Evolutionary conservation across 2,113 vertebrate genomes (phyloP).

Genomic region (Bagarius yarrelli): DNA sequence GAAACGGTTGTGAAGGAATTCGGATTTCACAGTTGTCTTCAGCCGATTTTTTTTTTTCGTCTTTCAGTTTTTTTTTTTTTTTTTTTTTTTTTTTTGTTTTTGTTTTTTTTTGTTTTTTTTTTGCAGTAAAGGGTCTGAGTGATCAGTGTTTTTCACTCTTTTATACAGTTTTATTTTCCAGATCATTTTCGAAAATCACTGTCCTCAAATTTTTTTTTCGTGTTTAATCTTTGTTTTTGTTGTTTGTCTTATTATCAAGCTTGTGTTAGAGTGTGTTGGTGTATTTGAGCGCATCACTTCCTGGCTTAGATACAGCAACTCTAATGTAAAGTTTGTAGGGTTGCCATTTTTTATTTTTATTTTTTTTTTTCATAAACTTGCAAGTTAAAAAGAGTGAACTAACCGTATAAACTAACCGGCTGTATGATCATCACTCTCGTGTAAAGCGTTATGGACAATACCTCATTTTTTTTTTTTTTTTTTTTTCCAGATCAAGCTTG

Average conservation of each 20-base stretch:
- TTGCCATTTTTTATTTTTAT: neutral
- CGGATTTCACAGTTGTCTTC: conserved; percentile 60
- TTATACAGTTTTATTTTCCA: neutral
- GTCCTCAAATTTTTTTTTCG: conserved; percentile 44
- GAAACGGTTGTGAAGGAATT: conserved; percentile 70
- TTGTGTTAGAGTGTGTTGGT: neutral
- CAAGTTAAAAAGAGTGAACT: conserved; percentile 30
- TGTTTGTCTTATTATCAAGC: conserved; percentile 8
- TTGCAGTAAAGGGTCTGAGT: conserved; percentile 61
- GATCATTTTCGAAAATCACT: conserved; percentile 53
- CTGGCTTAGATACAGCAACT: neutral
- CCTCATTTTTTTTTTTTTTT: conserved; percentile 48
- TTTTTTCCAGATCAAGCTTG: conserved; percentile 19
- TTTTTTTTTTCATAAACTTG: neutral
- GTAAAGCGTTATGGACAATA: conserved; percentile 39
- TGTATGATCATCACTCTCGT: conserved; percentile 11
- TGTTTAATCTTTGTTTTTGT: conserved; percentile 25
- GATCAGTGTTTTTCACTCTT: conserved; percentile 49
- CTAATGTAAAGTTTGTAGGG: neutral
- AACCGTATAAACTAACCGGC: conserved; percentile 31
- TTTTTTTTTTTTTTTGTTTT: too few species aligned
- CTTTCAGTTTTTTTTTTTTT: conserved; percentile 46
- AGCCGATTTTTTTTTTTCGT: neutral
- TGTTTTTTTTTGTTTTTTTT: too few species aligned
- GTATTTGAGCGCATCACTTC: neutral